Evolutionary conservation across 2,797 vertebrate genomes (phyloP).

Genomic region (Acrossocheilus fasciatus): DNA sequence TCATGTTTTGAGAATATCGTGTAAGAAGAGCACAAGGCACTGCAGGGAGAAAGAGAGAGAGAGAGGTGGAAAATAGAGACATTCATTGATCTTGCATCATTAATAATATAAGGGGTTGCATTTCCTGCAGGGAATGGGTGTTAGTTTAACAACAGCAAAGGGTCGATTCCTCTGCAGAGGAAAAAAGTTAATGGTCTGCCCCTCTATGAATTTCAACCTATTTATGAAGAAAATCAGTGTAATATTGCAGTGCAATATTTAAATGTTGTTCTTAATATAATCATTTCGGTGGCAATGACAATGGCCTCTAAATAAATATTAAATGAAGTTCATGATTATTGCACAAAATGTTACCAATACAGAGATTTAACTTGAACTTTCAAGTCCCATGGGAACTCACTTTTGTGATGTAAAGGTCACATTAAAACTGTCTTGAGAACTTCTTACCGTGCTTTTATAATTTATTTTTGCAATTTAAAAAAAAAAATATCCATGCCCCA

Average conservation of each 20-base stretch:
- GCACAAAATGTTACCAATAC: background rate
- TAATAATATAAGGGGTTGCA: slow-evolving; percentile 38
- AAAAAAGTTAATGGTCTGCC: background rate
- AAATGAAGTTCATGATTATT: background rate
- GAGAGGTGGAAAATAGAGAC: slow-evolving; percentile 12
- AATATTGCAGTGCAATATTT: background rate
- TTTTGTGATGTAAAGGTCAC: background rate
- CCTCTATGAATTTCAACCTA: background rate
- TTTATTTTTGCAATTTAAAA: background rate
- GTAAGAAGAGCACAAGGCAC: background rate
- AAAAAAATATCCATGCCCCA: background rate
- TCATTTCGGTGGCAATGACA: background rate
- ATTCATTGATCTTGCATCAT: slow-evolving; percentile 25
- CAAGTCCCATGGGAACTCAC: background rate
- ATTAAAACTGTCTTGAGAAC: background rate
- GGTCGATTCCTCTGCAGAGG: slow-evolving; percentile 39
- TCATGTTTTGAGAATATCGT: background rate
- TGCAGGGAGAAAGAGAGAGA: background rate
- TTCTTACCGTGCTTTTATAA: background rate
- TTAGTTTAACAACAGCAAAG: slow-evolving; percentile 21
- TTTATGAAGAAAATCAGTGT: background rate
- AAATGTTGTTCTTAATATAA: background rate
- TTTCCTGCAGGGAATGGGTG: slow-evolving; percentile 36
- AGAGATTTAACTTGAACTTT: background rate
- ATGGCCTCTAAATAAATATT: background rate